Percentiles rank a stretch among this genome's conserved stretches.
These are phyloP conservation scores for Phragmatobia fuliginosa DNA, from an alignment of 2,888 invertebrate genomes.

Conservation along the genomic window DNA sequence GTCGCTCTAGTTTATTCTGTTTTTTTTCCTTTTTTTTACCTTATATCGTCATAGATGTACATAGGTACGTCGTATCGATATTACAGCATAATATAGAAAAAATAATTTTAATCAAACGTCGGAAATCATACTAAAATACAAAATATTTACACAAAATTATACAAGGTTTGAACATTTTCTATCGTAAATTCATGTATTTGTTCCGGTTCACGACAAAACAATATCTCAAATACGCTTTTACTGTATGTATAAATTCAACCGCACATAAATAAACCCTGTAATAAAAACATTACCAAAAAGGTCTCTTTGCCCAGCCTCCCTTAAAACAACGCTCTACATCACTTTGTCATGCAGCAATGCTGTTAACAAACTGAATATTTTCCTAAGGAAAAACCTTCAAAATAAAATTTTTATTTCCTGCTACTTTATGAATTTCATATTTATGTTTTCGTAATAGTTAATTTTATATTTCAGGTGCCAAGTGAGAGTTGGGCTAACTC, in stretches of 20 bases:
- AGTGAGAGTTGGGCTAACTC: too few species aligned
- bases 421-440: conserved; percentile 10
- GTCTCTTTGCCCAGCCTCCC: conserved; percentile 21
- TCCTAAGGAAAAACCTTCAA: conserved; percentile 21
- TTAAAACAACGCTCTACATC: conserved; percentile 26
- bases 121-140: neutral
- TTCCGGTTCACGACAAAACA: neutral
- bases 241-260: neutral
- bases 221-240: neutral
- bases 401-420: conserved; percentile 34
- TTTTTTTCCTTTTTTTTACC: neutral
- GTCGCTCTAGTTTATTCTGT: too few species aligned
- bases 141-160: neutral
- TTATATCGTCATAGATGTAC: too few species aligned
- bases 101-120: too few species aligned
- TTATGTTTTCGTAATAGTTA: neutral
- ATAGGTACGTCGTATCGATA: too few species aligned
- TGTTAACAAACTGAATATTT: conserved; percentile 38
- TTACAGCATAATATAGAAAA: too few species aligned
- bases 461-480: neutral
- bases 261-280: conserved; percentile 5
- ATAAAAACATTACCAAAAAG: conserved; percentile 15
- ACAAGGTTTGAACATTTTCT: neutral
- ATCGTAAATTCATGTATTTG: neutral
- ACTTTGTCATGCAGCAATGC: conserved; percentile 34